Conservation (phyloP, 2,888 invertebrate species). For the Leptopilina drosophilae region DNA sequence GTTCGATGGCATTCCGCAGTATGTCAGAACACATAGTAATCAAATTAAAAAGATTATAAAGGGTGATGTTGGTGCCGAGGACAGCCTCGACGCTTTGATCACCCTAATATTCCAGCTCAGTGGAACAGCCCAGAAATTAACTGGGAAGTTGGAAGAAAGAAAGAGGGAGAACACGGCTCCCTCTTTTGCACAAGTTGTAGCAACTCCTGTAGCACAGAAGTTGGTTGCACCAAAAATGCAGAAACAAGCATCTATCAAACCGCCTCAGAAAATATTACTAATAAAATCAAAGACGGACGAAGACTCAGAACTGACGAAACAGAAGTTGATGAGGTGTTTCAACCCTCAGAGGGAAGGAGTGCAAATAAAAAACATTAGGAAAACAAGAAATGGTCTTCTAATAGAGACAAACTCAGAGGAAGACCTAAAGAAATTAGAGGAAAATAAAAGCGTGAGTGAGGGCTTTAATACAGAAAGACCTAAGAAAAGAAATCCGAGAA, state of each 20-base stretch:
- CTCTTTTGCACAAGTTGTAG: not conserved
- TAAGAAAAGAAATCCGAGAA: not conserved
- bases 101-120: not conserved
- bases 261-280: not conserved
- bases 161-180: not conserved
- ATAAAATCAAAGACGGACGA: not conserved
- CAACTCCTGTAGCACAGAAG: not conserved
- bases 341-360: not conserved
- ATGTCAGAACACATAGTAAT: not conserved
- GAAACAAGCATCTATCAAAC: not conserved
- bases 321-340: not conserved
- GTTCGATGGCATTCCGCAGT: not conserved
- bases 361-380: not conserved
- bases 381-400: not conserved
- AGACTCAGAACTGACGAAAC: not conserved
- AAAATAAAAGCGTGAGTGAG: not conserved
- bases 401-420: not conserved
- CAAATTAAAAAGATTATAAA: not conserved
- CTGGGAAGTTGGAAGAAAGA: not conserved
- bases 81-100: not conserved
- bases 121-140: not conserved
- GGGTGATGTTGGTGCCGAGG: not conserved
- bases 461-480: not conserved
- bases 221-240: not conserved
- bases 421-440: not conserved